These are phyloP conservation scores for Conomelus anceps DNA, from an alignment of 2,888 invertebrate genomes.

Conservation along the genomic window DNA sequence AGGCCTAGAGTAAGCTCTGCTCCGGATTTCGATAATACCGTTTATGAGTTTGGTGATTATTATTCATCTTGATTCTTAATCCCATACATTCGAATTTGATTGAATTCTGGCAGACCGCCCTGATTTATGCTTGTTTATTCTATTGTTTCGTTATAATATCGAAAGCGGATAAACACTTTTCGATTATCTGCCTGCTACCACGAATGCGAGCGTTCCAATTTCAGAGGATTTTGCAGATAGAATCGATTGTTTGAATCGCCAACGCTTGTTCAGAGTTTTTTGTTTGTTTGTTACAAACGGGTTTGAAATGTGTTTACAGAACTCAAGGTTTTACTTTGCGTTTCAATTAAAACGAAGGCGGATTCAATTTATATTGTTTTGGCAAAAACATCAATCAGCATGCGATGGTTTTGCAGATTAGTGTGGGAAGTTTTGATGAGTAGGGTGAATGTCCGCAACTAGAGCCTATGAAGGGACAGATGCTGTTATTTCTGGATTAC, in stretches of 20 bases:
- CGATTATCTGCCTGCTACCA: not conserved
- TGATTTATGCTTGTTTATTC: not conserved
- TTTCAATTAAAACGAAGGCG: not conserved
- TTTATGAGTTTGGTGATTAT: not conserved
- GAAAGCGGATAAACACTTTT: not conserved
- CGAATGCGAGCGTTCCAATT: not conserved
- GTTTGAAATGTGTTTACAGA: not conserved
- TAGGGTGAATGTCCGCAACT: not conserved
- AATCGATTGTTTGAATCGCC: not conserved
- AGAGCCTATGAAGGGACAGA: not conserved
- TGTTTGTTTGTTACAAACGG: not conserved
- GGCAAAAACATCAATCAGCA: not conserved
- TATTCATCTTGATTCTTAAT: not conserved
- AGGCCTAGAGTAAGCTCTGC: not conserved
- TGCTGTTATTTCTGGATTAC: not conserved
- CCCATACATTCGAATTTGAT: not conserved
- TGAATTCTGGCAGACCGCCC: not conserved
- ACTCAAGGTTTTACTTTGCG: not conserved
- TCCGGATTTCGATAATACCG: not conserved
- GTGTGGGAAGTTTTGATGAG: not conserved
- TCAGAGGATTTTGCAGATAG: not conserved
- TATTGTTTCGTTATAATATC: not conserved
- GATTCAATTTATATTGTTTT: not conserved
- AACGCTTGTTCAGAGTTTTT: not conserved
- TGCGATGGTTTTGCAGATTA: not conserved